A percentile compares a stretch with the other conserved stretches of the same genome.
phyloP scores from a whole-genome alignment of 2,888 invertebrate genomes.

The Ochropacha duplaris region DNA sequence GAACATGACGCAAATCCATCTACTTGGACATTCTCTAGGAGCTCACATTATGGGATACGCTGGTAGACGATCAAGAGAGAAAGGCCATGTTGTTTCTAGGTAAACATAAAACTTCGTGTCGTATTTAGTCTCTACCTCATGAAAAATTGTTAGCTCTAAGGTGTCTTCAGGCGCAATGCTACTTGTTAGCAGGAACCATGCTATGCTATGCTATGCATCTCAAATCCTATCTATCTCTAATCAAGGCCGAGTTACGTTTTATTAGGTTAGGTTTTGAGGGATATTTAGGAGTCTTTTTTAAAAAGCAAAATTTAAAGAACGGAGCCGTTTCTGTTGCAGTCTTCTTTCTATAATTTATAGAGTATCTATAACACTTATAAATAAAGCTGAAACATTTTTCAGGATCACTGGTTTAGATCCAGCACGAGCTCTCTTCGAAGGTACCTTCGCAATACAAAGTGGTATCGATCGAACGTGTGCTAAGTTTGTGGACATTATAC shows the following conservation, averaged over 20 bases:
- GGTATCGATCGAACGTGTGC: conserved; percentile 78
- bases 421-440: conserved; percentile 82
- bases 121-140: too few relatives aligned
- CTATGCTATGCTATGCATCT: too few relatives aligned
- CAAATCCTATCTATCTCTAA: too few relatives aligned
- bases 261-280: too few relatives aligned
- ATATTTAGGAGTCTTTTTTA: too few relatives aligned
- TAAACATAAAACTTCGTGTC: conserved; percentile 23
- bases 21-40: conserved; percentile 73
- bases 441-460: conserved; percentile 48
- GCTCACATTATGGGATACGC: conserved; percentile 71
- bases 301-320: too few relatives aligned
- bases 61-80: conserved; percentile 51
- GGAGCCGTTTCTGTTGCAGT: too few relatives aligned
- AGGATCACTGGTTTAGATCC: conserved; percentile 84
- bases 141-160: too few relatives aligned
- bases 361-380: too few relatives aligned
- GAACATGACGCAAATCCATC: conserved; percentile 55
- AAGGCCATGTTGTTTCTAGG: conserved; percentile 57
- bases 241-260: too few relatives aligned
- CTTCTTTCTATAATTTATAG: too few relatives aligned
- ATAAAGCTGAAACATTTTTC: conserved; percentile 13
- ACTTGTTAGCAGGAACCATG: too few relatives aligned
- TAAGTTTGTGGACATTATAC: conserved; percentile 85
- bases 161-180: background rate